Base-by-base conservation (phyloP, 2,888 invertebrate species). In the Helleia helle region DNA sequence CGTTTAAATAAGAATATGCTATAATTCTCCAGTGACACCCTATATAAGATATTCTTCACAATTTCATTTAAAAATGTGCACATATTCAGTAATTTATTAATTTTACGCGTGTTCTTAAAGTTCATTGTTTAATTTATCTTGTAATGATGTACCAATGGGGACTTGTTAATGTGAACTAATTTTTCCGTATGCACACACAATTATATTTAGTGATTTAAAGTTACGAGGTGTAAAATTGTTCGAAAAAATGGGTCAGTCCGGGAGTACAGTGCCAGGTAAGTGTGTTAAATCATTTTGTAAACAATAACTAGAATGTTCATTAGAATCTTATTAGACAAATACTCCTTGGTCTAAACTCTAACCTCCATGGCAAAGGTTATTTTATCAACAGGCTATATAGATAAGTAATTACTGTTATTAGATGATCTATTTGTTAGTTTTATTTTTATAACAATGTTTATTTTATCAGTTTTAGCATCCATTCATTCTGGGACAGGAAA, bases 221-320 rank as follows among this genome's bases (percentile, higher is more conserved):
- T 40, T 42, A 42, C 38, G 40, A 43, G 49, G 47, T 46, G 44
- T 51, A 46, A 34, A 40, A 36, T 38, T 18, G 36, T 44, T 37
- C 36, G 14, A 34, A 22, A 17, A 64, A 54, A 81, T 81, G 81
- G 81, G 81, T 52, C 81, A 79, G 43, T 71, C 71, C 22, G 80
- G 79, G 46, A 79, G 79, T 38, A 70, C 81, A 1, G 76, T 79
- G 50, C 79, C 77, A 38, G 77, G 81, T 80, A 69, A 79, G 79
- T 73, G 44, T 26, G 41, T 49, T 41, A 62, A 62, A 68, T 59
- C 54, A 43, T 43, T 49, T 40, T 56, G 41, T 52, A 59, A 62
- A 61, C 52, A 55, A 26, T 22, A 25, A 37, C 14, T 46, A 43
- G 42, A 38, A 41, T 55, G 61, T 62, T 64, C 62, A 66, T 51